A percentile compares a stretch with the other conserved stretches of the same genome.
These are phyloP conservation scores for Phrynocephalus vlangalii DNA, from an alignment of 2,797 vertebrate genomes.

Conservation along the genomic window DNA sequence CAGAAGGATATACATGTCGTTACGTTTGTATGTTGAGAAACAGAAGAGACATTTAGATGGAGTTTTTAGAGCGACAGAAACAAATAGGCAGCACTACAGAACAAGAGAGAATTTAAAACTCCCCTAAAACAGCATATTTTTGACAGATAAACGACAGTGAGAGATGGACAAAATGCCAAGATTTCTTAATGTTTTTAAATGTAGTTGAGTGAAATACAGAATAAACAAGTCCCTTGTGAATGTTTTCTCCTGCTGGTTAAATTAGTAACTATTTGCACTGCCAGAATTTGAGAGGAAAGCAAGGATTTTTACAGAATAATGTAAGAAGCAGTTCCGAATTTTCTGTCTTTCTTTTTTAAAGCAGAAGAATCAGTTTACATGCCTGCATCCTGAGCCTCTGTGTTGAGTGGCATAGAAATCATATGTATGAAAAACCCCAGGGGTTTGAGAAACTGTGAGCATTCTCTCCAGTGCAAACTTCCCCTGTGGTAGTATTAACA, in stretches of 20 bases:
- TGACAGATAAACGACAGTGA: not conserved
- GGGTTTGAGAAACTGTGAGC: not conserved
- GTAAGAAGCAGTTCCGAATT: not conserved
- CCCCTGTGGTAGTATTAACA: not conserved
- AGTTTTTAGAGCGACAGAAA: not conserved
- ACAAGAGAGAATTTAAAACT: not conserved
- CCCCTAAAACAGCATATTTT: not conserved
- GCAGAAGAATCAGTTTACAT: conserved; percentile 5
- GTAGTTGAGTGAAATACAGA: not conserved
- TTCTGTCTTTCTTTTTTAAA: not conserved
- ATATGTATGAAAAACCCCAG: not conserved
- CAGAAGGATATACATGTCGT: not conserved
- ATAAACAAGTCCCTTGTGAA: not conserved
- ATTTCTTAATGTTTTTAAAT: not conserved
- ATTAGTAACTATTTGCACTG: not conserved
- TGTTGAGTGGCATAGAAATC: not conserved
- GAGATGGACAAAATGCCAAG: not conserved
- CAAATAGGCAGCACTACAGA: not conserved
- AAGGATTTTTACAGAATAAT: not conserved
- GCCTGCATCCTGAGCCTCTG: not conserved
- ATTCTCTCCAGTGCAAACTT: not conserved
- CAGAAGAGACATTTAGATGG: not conserved
- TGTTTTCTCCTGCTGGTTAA: not conserved
- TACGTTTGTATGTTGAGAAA: not conserved
- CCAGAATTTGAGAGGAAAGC: not conserved